Base-by-base conservation (phyloP, 1,140 invertebrate species). In the Coboldia fuscipes region DNA sequence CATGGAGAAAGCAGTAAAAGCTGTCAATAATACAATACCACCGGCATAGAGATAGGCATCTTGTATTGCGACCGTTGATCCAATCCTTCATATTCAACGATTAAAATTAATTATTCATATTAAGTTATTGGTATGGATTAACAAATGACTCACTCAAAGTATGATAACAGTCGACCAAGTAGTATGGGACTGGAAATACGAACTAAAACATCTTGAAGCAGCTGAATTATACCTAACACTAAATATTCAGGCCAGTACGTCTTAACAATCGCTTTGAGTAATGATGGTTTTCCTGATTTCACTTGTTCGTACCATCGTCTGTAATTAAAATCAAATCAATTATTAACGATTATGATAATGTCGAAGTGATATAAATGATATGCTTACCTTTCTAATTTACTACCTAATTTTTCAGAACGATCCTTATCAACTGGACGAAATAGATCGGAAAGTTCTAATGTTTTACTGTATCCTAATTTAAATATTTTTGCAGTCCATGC, bases 401-500 rank as follows among this genome's bases (percentile, higher is more conserved):
- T 51, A 2, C 61, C 60, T 9, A 70, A 37, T 20, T 35, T 38
- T 37, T 56, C 46, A 9, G 68, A 67, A 37, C 48, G 42, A 43
- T 72, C 66, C 10, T 45, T 49, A 36, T 54, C 56, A 9, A 68
- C 41, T 13, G 65, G 57, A 40, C 60, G 56, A 42, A 63, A 71
- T 1, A 72, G 43, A 45, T 72, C 70, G 3, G 60, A 51, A 3
- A 58, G 40, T 21, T 59, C 59, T 13, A 72, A 41, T 15, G 57
- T 45, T 41, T 68, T 65, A 0, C 45, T 59, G 39, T 61, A 60
- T 6, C 67, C 68, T 39, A 52, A 63, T 37, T 50, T 57, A 44
- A 71, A 68, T 38, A 69, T 48, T 3, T 51, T 56, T 30, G 63
- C 40, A 0, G 65, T 61, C 59, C 67, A 71, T 39, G 62, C 66